phyloP scores from a whole-genome alignment of 1,140 invertebrate species.

The Nasonia longicornis region DNA sequence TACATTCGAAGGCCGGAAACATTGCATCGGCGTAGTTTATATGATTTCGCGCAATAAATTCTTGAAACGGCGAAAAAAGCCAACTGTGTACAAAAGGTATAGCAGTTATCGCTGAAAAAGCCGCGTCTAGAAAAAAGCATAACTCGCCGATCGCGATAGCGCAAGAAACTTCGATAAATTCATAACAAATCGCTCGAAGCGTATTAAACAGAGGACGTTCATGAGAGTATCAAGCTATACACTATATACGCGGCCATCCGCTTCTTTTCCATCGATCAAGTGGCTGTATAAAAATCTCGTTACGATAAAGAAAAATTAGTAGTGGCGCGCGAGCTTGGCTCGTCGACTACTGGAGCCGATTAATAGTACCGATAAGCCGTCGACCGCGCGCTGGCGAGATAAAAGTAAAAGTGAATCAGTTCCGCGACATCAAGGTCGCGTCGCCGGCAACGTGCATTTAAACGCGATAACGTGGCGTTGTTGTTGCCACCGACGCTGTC shows the following conservation, averaged over 20 bases:
- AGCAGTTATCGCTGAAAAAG: neutral
- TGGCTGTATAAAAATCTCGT: neutral
- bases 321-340: neutral
- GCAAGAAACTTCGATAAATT: neutral
- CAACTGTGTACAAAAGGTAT: too few species aligned
- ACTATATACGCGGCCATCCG: neutral
- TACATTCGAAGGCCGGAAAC: too few species aligned
- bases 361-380: constrained; percentile 5
- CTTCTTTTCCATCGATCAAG: constrained; percentile 7
- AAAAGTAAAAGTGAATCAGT: constrained; percentile 6
- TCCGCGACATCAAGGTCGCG: neutral
- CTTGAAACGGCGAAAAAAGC: neutral
- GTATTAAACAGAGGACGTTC: neutral
- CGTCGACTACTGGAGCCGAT: neutral
- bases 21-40: neutral
- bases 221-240: neutral
- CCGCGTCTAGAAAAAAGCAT: too few species aligned
- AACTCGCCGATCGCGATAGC: too few species aligned
- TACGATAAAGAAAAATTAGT: constrained; percentile 39
- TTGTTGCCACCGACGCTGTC: neutral
- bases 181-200: neutral
- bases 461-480: neutral
- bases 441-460: neutral
- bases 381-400: neutral
- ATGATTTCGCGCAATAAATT: neutral